Evolutionary conservation across 2,113 vertebrate genomes (phyloP), one percentile per base, ranked within the genome.

Genomic region (Boleophthalmus pectinirostris): DNA sequence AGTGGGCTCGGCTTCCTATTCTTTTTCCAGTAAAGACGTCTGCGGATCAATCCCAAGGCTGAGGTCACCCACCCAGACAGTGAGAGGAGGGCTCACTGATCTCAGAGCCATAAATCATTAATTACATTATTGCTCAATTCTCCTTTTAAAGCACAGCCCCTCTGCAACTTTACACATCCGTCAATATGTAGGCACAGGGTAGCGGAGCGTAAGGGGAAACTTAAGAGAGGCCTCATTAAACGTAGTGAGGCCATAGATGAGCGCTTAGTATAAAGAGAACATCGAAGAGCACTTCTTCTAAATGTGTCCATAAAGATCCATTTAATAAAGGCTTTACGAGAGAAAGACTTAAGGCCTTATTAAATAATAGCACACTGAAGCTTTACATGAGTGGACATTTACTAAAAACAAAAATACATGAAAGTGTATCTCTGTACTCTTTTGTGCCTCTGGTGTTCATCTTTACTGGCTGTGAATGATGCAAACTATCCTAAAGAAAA

Each of bases 11-110:
- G 43, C 70, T 72, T 73, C 67, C 63, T 35, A 49, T 79, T 68
- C 58, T 51, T 82, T 83, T 90, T 80, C 80, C 82, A 80, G 85
- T 82, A 77, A 85, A 83, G 81, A 82, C 60, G 64, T 69, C 69
- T 65, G 10, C 53, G 57, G 69, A 79, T 81, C 46, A 45, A 87
- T 85, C 54, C 46, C 54, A 1, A 0, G 71, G 69, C 56, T 80
- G 80, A 86, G 73, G 69, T 83, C 65, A 91, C 88, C 21, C 79
- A 90, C 88, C 76, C 53, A 47, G 76, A 89, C 83, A 81, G 43
- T 56, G 85, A 86, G 84, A 87, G 77, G 82, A 86, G 75, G 74
- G 46, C 66, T 13, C 35, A 13, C 53, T 69, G 68, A 83, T 79
- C 79, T 65, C 46, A 3, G 20, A 45, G 49, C 81, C 60, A 33